Percentiles rank a stretch among this genome's conserved stretches.
phyloP scores from a whole-genome alignment of 2,797 vertebrate genomes.

The Okamejei kenojei region DNA sequence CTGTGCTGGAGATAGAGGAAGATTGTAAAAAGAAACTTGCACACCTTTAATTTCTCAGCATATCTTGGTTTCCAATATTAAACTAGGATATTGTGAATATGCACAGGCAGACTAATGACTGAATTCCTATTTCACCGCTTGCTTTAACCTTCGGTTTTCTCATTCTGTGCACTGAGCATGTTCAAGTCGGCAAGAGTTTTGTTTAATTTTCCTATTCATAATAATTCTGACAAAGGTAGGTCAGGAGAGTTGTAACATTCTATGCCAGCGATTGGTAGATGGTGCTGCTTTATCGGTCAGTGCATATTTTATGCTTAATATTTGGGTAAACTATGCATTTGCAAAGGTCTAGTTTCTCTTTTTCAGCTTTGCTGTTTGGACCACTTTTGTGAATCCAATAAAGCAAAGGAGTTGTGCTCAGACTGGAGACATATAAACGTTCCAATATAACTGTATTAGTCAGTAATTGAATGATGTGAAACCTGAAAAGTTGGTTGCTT shows the following conservation, averaged over 20 bases:
- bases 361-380: neutral
- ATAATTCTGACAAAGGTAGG: slow-evolving; percentile 39
- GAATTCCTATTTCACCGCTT: neutral
- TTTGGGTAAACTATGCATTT: neutral
- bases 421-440: neutral
- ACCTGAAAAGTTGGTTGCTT: no score
- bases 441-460: neutral
- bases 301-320: neutral
- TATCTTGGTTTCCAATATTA: neutral
- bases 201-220: neutral
- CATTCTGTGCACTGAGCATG: slow-evolving; percentile 41
- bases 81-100: neutral
- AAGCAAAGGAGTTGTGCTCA: slow-evolving; percentile 9
- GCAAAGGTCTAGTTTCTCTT: neutral
- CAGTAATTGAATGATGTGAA: neutral
- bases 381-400: neutral
- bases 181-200: slow-evolving; percentile 39
- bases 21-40: neutral
- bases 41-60: neutral
- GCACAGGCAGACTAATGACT: neutral
- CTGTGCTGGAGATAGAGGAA: no score
- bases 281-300: neutral
- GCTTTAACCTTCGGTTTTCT: neutral
- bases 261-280: slow-evolving; percentile 49
- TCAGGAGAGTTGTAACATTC: slow-evolving; percentile 41